These are phyloP conservation scores for Podarcis raffonei DNA, from an alignment of 2,113 vertebrate species.

Conservation along the genomic window DNA sequence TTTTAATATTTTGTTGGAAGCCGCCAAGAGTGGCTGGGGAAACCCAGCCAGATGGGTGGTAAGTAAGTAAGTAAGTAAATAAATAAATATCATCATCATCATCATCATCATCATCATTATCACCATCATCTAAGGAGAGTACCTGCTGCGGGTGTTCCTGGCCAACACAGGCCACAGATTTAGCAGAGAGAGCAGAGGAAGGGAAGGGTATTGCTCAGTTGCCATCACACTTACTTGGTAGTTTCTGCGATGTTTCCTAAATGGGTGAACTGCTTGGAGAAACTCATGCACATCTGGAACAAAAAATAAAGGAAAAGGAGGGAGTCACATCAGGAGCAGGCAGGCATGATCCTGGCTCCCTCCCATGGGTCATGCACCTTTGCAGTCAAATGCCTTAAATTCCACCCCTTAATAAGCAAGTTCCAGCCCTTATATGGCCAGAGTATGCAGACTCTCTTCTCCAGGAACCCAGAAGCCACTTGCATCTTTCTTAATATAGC, in stretches of 20 bases:
- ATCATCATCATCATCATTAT: too few relatives aligned
- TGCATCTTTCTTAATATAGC: not conserved
- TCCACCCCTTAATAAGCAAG: not conserved
- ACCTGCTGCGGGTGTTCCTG: too few relatives aligned
- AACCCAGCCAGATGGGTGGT: too few relatives aligned
- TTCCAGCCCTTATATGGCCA: not conserved
- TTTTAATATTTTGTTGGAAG: too few relatives aligned
- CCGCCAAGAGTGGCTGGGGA: too few relatives aligned
- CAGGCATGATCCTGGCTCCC: not conserved
- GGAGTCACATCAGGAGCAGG: not conserved
- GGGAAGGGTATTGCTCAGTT: not conserved
- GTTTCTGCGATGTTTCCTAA: constrained; percentile 85
- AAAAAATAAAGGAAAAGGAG: not conserved
- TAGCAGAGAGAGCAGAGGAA: not conserved
- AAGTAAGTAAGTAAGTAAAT: too few relatives aligned
- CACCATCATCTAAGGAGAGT: not conserved
- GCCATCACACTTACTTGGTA: constrained; percentile 79
- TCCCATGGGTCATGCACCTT: not conserved
- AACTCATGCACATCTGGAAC: constrained; percentile 83
- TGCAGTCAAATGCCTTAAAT: not conserved
- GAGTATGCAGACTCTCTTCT: not conserved
- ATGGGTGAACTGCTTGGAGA: constrained; percentile 84
- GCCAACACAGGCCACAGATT: not conserved
- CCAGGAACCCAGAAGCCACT: not conserved
- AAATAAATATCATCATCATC: too few relatives aligned